Percentiles rank a stretch among this genome's conserved stretches.
Conservation (phyloP, 2,113 vertebrate species). For the Catharus minimus region DNA sequence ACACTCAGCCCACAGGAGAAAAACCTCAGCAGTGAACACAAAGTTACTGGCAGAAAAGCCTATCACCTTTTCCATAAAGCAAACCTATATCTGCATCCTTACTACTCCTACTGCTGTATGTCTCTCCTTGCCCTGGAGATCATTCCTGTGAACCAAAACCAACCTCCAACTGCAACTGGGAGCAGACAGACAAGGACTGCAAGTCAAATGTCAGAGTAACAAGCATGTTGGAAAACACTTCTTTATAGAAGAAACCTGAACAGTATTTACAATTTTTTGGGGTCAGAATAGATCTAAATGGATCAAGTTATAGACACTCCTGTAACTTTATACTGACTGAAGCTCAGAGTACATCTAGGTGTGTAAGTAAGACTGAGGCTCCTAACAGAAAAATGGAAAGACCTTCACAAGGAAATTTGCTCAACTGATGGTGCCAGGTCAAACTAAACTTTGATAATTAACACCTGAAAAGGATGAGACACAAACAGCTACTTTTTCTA, state of each 20-base stretch:
- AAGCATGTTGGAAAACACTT: background rate
- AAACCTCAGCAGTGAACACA: background rate
- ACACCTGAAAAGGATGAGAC: background rate
- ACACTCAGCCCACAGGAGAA: rapidly evolving
- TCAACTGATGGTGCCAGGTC: background rate
- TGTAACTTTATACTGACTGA: background rate
- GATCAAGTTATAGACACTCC: background rate
- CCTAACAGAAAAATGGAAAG: background rate
- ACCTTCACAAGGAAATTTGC: background rate
- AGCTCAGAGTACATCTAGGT: background rate
- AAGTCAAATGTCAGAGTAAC: background rate
- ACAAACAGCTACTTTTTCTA: background rate
- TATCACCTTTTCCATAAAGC: background rate
- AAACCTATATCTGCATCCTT: background rate
- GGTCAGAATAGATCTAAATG: background rate
- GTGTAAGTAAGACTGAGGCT: background rate
- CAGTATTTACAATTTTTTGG: background rate
- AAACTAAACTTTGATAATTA: background rate
- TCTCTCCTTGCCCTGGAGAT: background rate
- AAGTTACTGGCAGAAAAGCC: background rate
- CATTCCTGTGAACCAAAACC: background rate
- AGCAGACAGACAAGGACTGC: background rate
- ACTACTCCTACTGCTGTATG: background rate
- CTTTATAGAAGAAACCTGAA: background rate
- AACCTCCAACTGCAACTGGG: background rate